Evolutionary conservation across 2,113 vertebrate genomes (phyloP).

Genomic region (Pseudonaja textilis): DNA sequence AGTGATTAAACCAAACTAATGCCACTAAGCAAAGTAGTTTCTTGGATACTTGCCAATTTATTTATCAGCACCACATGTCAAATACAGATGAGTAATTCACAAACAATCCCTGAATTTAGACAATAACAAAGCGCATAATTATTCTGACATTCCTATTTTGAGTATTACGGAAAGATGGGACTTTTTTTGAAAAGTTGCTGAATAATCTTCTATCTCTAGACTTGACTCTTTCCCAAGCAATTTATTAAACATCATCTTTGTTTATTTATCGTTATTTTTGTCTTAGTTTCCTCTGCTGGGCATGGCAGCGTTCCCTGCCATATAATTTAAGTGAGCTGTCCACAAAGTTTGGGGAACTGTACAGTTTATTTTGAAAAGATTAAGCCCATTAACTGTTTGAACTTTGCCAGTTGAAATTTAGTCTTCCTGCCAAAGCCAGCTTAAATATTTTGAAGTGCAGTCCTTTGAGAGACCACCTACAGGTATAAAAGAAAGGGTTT

Average conservation of each 20-base stretch:
- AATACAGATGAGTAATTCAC: constrained; percentile 27
- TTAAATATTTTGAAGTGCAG: constrained; percentile 23
- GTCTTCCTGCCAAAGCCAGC: constrained; percentile 18
- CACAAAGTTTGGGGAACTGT: background rate
- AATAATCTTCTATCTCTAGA: constrained; percentile 2
- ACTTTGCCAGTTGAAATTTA: constrained; percentile 35
- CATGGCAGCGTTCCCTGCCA: background rate
- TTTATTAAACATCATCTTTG: constrained; percentile 21
- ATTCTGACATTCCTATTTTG: constrained; percentile 1
- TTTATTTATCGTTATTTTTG: constrained; percentile 16
- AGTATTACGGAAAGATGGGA: constrained; percentile 29
- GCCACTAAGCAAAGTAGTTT: background rate
- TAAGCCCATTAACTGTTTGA: constrained; percentile 29
- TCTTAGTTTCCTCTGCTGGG: constrained; percentile 29
- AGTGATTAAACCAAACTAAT: background rate
- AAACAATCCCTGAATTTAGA: background rate
- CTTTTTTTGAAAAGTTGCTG: constrained; percentile 6
- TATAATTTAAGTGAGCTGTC: constrained; percentile 11
- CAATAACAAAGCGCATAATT: constrained; percentile 24
- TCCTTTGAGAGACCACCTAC: constrained; percentile 9
- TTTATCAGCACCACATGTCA: constrained; percentile 12
- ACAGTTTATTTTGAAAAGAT: constrained; percentile 1
- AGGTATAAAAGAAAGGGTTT: background rate
- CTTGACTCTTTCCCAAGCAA: constrained; percentile 35
- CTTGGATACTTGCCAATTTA: constrained; percentile 8